phyloP scores from a whole-genome alignment of 2,797 vertebrate species.

The Pangasius larnaudii region DNA sequence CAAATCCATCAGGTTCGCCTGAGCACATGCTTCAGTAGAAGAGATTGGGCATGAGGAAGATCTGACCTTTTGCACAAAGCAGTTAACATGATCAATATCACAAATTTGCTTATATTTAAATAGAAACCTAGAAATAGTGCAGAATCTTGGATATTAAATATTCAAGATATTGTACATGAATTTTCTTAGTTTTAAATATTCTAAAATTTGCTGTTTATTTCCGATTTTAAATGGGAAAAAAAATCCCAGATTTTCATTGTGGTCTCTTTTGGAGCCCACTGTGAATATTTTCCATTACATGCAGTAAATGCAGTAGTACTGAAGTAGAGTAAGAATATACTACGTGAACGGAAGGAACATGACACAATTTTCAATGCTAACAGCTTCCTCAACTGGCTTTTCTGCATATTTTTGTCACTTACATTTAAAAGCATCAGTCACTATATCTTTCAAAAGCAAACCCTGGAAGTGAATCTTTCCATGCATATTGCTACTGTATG shows the following conservation, averaged over 20 bases:
- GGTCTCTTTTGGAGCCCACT: not conserved
- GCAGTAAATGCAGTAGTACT: too few species aligned
- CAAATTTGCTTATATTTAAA: too few species aligned
- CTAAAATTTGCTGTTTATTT: too few species aligned
- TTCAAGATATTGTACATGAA: not conserved
- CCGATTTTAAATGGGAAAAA: too few species aligned
- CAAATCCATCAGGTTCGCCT: too few species aligned
- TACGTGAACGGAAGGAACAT: not conserved
- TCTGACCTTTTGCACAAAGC: too few species aligned
- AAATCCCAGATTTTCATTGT: too few species aligned
- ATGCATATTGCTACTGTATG: not conserved
- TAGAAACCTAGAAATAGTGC: too few species aligned
- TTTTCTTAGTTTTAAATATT: too few species aligned
- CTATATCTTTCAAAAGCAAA: not conserved
- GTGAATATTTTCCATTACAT: too few species aligned
- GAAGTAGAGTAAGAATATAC: not conserved
- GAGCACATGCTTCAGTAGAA: not conserved
- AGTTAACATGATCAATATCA: too few species aligned
- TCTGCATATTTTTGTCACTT: not conserved
- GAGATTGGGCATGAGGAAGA: not conserved
- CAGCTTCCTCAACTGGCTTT: not conserved
- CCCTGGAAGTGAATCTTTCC: not conserved
- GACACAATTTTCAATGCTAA: not conserved
- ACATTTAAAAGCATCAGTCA: not conserved
- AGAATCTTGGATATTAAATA: too few species aligned